Base-by-base conservation (phyloP, 2,113 vertebrate genomes). In the Colistium nudipinnis region DNA sequence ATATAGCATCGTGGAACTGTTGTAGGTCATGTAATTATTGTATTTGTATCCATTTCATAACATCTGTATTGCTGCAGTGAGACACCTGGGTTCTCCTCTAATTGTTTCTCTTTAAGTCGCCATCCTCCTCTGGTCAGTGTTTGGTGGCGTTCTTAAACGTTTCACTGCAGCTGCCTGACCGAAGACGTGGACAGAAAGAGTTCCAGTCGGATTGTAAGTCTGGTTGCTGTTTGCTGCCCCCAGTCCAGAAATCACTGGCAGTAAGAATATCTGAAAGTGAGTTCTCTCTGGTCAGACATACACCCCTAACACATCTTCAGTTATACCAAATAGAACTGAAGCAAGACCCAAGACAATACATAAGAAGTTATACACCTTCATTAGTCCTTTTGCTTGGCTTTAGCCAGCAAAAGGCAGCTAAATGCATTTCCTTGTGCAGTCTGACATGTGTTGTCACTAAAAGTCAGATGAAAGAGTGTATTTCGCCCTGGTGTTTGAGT, bases 41-140 rank as follows among this genome's bases (percentile, higher is more conserved):
- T 98, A 95, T 97, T 97, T 96, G 96, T 97, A 94, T 91, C 94
- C 92, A 95, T 95, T 93, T 93, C 83, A 84, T 78, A 73, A 83
- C 81, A 86, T 91, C 86, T 78, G 76, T 91, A 86, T 91, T 83
- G 84, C 87, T 85, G 90, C 84, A 77, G 78, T 90, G 79, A 76
- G 70, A 77, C 81, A 67, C 71, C 77, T 73, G 85, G 87, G 85
- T 81, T 90, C 82, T 47, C 61, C 73, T 77, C 43, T 54, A 4
- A 72, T 57, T n/a, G 78, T 82, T 80, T 69, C 78, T 70, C 54
- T 81, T 85, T 82, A 78, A 48, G 68, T 80, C 79, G 78, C 66
- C 73, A 74, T 78, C 84, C 47, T 77, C 77, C 73, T 74, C 86
- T 78, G 82, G 87, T 88, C 65, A 64, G 71, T 57, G 43, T 72